Percentiles rank a stretch among this genome's conserved stretches.
phyloP scores from a whole-genome alignment of 2,113 vertebrate genomes.

The Larimichthys polyactis region DNA sequence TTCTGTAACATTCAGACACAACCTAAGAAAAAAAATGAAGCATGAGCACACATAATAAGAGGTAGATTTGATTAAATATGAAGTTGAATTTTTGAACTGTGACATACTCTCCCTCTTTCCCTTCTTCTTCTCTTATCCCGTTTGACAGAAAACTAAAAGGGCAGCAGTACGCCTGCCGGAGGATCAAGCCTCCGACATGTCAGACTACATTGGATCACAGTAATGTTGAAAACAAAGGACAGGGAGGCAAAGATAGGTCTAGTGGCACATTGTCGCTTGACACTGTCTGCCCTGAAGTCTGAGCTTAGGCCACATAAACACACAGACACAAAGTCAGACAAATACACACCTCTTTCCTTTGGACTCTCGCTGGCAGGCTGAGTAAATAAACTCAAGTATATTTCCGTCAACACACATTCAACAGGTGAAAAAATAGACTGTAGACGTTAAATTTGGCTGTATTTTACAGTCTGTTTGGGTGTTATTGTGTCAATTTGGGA shows the following conservation, averaged over 20 bases:
- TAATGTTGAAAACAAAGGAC: conserved; percentile 21
- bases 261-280: conserved; percentile 16
- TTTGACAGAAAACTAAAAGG: conserved; percentile 48
- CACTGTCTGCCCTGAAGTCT: conserved; percentile 24
- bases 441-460: background rate
- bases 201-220: conserved; percentile 41
- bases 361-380: background rate
- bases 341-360: background rate
- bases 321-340: background rate
- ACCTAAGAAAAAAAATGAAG: background rate
- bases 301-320: background rate
- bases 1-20: background rate
- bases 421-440: background rate
- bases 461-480: background rate
- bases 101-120: background rate
- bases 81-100: background rate
- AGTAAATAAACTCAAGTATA: conserved; percentile 20
- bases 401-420: conserved; percentile 19
- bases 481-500: background rate
- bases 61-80: conserved; percentile 12
- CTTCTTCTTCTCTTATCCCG: background rate
- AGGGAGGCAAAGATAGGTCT: background rate
- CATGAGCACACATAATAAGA: background rate
- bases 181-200: conserved; percentile 31
- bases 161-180: conserved; percentile 8